phyloP scores from a whole-genome alignment of 2,888 invertebrate genomes.

The Amphipoea oculea region DNA sequence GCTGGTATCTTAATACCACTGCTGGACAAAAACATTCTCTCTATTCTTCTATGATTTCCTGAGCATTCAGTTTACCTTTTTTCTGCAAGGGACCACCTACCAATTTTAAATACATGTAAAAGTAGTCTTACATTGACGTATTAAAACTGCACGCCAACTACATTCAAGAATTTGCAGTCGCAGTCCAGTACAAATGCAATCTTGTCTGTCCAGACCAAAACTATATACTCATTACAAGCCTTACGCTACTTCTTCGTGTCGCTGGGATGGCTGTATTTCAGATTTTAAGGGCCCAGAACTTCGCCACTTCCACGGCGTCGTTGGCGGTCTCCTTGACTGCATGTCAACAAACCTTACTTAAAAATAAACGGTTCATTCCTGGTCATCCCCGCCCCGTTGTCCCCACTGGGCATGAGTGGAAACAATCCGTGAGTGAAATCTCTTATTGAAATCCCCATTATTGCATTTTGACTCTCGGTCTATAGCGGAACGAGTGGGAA shows the following conservation, averaged over 20 bases:
- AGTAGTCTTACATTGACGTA: not conserved
- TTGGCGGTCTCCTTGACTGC: not conserved
- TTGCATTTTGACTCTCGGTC: too few relatives aligned
- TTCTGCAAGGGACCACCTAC: not conserved
- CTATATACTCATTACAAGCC: not conserved
- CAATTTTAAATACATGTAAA: not conserved
- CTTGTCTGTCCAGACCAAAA: too few relatives aligned
- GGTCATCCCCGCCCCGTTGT: too few relatives aligned
- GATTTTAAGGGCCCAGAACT: not conserved
- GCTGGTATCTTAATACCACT: not conserved
- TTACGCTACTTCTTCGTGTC: not conserved
- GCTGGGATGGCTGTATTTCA: not conserved
- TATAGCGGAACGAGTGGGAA: too few relatives aligned
- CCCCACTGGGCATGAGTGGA: too few relatives aligned
- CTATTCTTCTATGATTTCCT: not conserved
- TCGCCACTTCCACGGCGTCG: not conserved
- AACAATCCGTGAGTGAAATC: too few relatives aligned
- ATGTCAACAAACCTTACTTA: not conserved
- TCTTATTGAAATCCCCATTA: too few relatives aligned
- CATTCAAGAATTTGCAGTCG: not conserved
- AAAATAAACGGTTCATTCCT: not conserved
- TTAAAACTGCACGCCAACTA: not conserved
- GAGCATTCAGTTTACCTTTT: not conserved
- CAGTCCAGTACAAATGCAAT: not conserved
- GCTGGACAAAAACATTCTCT: not conserved